A percentile compares a stretch with the other conserved stretches of the same genome.
Conservation (phyloP, 2,797 vertebrate species). For the Karalla daura region DNA sequence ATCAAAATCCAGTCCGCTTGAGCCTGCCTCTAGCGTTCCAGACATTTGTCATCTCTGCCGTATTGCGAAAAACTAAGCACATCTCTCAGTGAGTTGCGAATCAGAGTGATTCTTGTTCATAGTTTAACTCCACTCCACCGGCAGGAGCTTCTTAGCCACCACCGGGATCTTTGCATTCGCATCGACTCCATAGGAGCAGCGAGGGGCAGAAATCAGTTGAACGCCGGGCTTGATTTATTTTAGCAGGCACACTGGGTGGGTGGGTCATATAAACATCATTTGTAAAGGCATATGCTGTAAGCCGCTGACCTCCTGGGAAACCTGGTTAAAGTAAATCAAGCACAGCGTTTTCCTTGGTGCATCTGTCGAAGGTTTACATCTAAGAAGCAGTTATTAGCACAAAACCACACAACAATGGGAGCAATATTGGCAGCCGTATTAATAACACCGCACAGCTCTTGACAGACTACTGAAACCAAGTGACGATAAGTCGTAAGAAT, state of each 20-base stretch:
- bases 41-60: not conserved
- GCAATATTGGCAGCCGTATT: not conserved
- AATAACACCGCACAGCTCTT: not conserved
- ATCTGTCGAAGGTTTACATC: constrained; percentile 18
- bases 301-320: constrained; percentile 42
- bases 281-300: constrained; percentile 42
- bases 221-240: constrained; percentile 47
- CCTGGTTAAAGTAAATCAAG: constrained; percentile 39
- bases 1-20: not conserved
- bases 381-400: not conserved
- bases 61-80: not conserved
- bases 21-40: no score
- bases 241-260: constrained; percentile 43
- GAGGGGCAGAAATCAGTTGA: constrained; percentile 15
- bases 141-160: not conserved
- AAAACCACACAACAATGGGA: constrained; percentile 6
- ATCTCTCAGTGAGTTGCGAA: not conserved
- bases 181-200: constrained; percentile 15
- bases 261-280: constrained; percentile 57
- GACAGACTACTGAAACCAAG: not conserved
- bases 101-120: not conserved
- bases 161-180: constrained; percentile 10
- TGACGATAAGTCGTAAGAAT: not conserved
- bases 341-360: constrained; percentile 2
- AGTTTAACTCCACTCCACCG: not conserved